Conservation (phyloP, 2,113 vertebrate genomes). For the Uropsilus gracilis region DNA sequence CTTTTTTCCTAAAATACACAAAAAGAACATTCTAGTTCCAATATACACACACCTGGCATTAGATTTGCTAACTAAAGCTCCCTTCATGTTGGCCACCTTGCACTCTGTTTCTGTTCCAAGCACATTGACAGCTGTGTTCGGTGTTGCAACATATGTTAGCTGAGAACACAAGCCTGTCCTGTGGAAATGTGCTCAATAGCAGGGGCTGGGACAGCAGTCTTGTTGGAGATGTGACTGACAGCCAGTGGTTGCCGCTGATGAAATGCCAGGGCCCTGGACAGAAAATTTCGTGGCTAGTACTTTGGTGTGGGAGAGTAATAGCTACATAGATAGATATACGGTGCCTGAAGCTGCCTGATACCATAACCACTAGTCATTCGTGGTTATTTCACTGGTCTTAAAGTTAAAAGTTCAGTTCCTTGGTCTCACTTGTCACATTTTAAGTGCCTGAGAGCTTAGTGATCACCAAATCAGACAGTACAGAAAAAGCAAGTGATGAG, state of each 20-base stretch:
- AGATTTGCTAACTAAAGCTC: neutral
- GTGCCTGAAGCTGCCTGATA: no score
- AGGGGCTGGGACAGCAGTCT: neutral
- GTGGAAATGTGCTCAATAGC: neutral
- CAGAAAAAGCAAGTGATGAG: neutral
- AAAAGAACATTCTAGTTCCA: neutral
- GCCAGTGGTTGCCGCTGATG: neutral
- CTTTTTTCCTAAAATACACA: neutral
- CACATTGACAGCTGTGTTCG: neutral
- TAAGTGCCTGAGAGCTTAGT: neutral
- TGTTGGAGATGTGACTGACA: neutral
- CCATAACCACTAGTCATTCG: neutral
- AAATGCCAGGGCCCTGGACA: neutral
- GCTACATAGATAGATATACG: neutral
- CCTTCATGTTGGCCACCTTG: neutral
- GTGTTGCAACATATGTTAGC: neutral
- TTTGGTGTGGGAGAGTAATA: neutral
- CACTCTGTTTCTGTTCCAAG: neutral
- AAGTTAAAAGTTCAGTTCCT: slow-evolving; percentile 16
- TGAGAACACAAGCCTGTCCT: neutral
- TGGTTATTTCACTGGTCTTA: neutral
- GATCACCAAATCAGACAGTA: neutral
- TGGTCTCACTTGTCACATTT: neutral
- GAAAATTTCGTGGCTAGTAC: neutral
- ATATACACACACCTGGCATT: neutral